Conservation (phyloP, 1,140 invertebrate genomes). For the Drosophila ananassae region DNA sequence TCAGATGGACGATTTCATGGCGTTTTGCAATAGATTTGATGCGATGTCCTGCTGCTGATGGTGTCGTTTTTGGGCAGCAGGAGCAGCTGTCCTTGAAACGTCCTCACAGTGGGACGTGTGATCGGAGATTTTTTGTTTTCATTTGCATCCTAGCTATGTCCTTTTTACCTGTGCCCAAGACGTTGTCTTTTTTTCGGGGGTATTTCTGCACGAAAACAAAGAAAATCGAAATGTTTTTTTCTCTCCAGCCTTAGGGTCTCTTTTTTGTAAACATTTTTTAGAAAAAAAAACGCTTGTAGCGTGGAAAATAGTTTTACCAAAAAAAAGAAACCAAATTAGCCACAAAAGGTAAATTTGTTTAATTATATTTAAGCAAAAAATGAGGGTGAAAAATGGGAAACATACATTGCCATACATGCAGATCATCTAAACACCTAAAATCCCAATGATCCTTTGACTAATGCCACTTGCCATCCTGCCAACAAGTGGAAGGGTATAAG, state of each 20-base stretch:
- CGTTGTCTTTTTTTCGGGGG: slow-evolving; percentile 30
- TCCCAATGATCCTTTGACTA: slow-evolving; percentile 39
- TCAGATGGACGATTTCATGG: slow-evolving; percentile 71
- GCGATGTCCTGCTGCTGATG: slow-evolving; percentile 45
- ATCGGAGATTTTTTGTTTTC: slow-evolving; percentile 63
- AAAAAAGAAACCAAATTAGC: slow-evolving; percentile 45
- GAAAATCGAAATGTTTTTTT: slow-evolving; percentile 37
- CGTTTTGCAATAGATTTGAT: slow-evolving; percentile 71
- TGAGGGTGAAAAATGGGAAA: slow-evolving; percentile 27
- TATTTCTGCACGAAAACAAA: slow-evolving; percentile 58
- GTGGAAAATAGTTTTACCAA: slow-evolving; percentile 13
- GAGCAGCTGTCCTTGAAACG: slow-evolving; percentile 47
- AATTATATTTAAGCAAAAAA: slow-evolving; percentile 69
- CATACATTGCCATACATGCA: slow-evolving; percentile 41
- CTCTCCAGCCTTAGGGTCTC: slow-evolving; percentile 1
- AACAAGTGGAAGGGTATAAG: slow-evolving; percentile 20
- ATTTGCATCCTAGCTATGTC: slow-evolving; percentile 66
- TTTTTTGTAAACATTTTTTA: slow-evolving; percentile 17
- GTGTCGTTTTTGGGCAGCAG: slow-evolving; percentile 50
- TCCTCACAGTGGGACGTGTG: slow-evolving; percentile 71
- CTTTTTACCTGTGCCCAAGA: slow-evolving; percentile 55
- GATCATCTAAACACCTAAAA: slow-evolving; percentile 43
- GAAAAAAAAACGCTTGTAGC: slow-evolving; percentile 21
- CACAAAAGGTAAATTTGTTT: slow-evolving; percentile 76
- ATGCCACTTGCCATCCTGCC: slow-evolving; percentile 57